Conservation (phyloP, 2,888 invertebrate species). For the Rhingia rostrata region DNA sequence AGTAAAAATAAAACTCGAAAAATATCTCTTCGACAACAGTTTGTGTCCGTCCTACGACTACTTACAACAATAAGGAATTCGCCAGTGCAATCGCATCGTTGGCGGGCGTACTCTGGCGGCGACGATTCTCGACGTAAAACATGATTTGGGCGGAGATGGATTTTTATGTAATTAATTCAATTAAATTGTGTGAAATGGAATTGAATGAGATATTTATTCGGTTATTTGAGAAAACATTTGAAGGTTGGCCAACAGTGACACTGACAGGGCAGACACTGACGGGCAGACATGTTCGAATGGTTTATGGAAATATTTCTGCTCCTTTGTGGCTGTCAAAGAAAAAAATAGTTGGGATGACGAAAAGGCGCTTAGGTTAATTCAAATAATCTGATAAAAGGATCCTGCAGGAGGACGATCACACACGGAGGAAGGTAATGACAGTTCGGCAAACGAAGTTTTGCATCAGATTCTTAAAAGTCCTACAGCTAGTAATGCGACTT, state of each 20-base stretch:
- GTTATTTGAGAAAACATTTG: not conserved
- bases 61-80: slow-evolving; percentile 57
- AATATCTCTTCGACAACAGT: slow-evolving; percentile 13
- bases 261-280: not conserved
- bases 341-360: too few relatives aligned
- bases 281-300: too few relatives aligned
- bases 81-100: slow-evolving; percentile 40
- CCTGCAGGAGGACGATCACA: too few relatives aligned
- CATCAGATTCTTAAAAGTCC: too few relatives aligned
- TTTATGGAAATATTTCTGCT: too few relatives aligned
- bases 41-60: slow-evolving; percentile 16
- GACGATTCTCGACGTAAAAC: slow-evolving; percentile 16
- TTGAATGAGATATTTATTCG: slow-evolving; percentile 7
- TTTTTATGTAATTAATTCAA: slow-evolving; percentile 52
- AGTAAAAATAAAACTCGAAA: slow-evolving; percentile 24
- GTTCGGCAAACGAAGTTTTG: too few relatives aligned
- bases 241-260: slow-evolving; percentile 4
- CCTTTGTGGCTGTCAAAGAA: too few relatives aligned
- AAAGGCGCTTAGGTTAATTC: too few relatives aligned
- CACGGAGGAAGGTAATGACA: too few relatives aligned
- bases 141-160: slow-evolving; percentile 56
- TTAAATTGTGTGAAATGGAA: slow-evolving; percentile 35
- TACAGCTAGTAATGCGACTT: too few relatives aligned
- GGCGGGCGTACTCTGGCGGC: slow-evolving; percentile 44
- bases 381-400: too few relatives aligned